Percentiles rank a stretch among this genome's conserved stretches.
Conservation (phyloP, 2,113 vertebrate genomes). For the Triplophysa tibetana region DNA sequence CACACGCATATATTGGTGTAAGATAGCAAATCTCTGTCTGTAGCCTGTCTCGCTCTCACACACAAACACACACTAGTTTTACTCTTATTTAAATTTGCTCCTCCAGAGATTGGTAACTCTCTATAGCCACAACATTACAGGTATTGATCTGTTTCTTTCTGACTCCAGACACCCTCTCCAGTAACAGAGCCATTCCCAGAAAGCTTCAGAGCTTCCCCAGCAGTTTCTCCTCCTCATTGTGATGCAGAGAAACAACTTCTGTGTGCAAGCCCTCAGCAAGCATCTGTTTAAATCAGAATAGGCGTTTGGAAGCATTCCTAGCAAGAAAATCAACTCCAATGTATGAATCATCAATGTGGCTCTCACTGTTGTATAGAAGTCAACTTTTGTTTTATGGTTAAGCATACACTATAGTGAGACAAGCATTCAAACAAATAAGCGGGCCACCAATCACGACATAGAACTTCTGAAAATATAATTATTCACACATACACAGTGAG, state of each 20-base stretch:
- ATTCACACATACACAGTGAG: not conserved
- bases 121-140: slow-evolving; percentile 24
- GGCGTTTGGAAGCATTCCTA: slow-evolving; percentile 20
- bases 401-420: not conserved
- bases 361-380: slow-evolving; percentile 24
- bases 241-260: not conserved
- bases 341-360: not conserved
- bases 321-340: slow-evolving; percentile 7
- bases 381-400: slow-evolving; percentile 24
- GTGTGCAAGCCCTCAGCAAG: not conserved
- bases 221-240: slow-evolving; percentile 19
- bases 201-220: slow-evolving; percentile 5
- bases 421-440: slow-evolving; percentile 9
- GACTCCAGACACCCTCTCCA: not conserved
- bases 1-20: slow-evolving; percentile 16
- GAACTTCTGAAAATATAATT: not conserved
- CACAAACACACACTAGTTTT: slow-evolving; percentile 29
- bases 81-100: slow-evolving; percentile 42
- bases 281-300: slow-evolving; percentile 18
- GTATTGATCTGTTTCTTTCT: slow-evolving; percentile 26
- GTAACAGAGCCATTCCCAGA: slow-evolving; percentile 25
- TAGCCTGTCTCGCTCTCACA: slow-evolving; percentile 2
- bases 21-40: slow-evolving; percentile 17
- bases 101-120: slow-evolving; percentile 31
- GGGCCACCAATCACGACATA: not conserved